phyloP scores from a whole-genome alignment of 2,113 vertebrate genomes.

The Rissa tridactyla region DNA sequence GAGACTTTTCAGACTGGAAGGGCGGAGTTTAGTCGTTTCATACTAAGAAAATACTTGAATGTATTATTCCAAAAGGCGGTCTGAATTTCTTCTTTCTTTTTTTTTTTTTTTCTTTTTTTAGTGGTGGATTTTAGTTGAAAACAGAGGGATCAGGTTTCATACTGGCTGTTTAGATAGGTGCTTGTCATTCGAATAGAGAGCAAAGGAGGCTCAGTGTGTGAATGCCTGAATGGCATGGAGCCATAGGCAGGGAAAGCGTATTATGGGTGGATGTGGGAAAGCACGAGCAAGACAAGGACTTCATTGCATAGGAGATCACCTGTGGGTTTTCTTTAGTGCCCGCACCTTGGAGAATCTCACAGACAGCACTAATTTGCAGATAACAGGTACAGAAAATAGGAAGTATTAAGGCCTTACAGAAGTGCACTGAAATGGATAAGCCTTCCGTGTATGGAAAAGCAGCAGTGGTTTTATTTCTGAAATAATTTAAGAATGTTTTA shows the following conservation, averaged over 20 bases:
- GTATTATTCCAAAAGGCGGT: background rate
- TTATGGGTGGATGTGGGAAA: background rate
- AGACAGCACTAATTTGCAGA: background rate
- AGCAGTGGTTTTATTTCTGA: background rate
- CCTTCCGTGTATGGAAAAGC: background rate
- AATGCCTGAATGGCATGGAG: background rate
- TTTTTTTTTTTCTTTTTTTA: background rate
- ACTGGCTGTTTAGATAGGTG: background rate
- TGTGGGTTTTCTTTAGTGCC: background rate
- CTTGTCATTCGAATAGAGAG: background rate
- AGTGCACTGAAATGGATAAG: fast-evolving
- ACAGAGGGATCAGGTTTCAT: background rate
- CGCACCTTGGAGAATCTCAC: background rate
- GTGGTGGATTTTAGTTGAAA: background rate
- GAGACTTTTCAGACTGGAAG: background rate
- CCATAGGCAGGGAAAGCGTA: background rate
- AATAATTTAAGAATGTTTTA: background rate
- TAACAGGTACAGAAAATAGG: background rate
- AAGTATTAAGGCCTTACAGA: background rate
- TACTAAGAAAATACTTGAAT: background rate
- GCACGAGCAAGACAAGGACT: background rate
- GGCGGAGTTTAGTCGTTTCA: background rate
- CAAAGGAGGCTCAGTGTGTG: background rate
- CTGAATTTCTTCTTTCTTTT: background rate
- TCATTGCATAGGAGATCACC: background rate